Evolutionary conservation across 2,797 vertebrate species (phyloP).

Genomic region (Carduelis carduelis): DNA sequence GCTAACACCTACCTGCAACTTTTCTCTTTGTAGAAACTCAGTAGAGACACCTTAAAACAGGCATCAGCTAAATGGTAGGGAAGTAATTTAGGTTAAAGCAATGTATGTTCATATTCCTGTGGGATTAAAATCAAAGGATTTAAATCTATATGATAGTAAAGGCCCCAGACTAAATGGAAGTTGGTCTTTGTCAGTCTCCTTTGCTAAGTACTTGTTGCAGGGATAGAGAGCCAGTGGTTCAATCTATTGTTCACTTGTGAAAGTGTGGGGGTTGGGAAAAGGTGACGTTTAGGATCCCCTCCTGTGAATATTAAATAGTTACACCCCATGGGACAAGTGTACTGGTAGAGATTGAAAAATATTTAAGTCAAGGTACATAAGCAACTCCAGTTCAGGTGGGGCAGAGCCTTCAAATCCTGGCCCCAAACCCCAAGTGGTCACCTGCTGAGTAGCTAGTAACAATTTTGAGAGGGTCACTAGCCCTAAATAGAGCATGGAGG

Average conservation of each 20-base stretch:
- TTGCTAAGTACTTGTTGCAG: neutral
- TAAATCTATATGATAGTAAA: neutral
- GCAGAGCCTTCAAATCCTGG: neutral
- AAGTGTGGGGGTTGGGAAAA: neutral
- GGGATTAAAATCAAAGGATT: neutral
- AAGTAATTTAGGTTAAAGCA: neutral
- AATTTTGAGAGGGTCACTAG: neutral
- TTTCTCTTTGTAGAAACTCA: neutral
- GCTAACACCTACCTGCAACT: neutral
- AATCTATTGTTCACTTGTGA: neutral
- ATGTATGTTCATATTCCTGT: neutral
- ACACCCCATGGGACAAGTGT: neutral
- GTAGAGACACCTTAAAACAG: neutral
- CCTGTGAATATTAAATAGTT: neutral
- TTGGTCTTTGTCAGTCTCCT: neutral
- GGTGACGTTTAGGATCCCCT: neutral
- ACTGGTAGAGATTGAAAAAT: neutral
- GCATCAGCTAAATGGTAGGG: neutral
- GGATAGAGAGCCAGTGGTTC: neutral
- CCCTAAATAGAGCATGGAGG: neutral
- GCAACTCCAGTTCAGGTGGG: neutral
- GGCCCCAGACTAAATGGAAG: neutral
- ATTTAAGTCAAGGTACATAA: neutral
- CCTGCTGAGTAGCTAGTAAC: neutral
- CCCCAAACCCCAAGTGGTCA: neutral